These are phyloP conservation scores for Percopsis omiscomaycus DNA, from an alignment of 2,797 vertebrate species.

Conservation along the genomic window DNA sequence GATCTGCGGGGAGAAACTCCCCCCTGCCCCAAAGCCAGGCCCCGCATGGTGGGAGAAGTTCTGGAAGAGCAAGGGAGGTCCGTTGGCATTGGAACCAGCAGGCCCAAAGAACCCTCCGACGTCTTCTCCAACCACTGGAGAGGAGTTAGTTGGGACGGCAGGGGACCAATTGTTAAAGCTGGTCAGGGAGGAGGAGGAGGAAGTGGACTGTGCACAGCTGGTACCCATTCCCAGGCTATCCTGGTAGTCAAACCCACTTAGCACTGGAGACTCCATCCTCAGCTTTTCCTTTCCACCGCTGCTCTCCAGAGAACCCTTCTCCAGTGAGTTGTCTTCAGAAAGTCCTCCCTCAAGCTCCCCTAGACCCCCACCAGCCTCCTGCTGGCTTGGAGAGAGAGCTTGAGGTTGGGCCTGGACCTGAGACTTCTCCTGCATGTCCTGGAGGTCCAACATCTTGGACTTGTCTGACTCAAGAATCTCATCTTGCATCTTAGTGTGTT, in stretches of 20 bases:
- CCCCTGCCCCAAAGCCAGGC: slow-evolving; percentile 88
- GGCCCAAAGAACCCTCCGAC: slow-evolving; percentile 91
- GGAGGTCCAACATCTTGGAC: slow-evolving; percentile 85
- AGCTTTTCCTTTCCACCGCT: slow-evolving; percentile 91
- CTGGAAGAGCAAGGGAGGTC: slow-evolving; percentile 94
- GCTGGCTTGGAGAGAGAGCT: slow-evolving; percentile 85
- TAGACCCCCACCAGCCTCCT: slow-evolving; percentile 87
- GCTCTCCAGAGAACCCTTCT: slow-evolving; percentile 88
- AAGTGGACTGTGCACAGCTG: slow-evolving; percentile 85
- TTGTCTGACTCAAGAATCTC: slow-evolving; percentile 97
- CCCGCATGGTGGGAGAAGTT: slow-evolving; percentile 98
- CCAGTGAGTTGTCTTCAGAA: slow-evolving; percentile 86
- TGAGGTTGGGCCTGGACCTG: slow-evolving; percentile 87
- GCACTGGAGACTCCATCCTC: slow-evolving; percentile 92
- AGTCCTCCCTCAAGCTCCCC: slow-evolving; percentile 89
- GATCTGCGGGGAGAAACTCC: slow-evolving; percentile 96
- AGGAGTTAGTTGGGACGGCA: slow-evolving; percentile 92
- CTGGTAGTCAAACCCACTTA: slow-evolving; percentile 96
- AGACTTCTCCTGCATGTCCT: slow-evolving; percentile 86
- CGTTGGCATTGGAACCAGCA: slow-evolving; percentile 89
- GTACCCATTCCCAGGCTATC: slow-evolving; percentile 91
- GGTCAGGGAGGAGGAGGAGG: slow-evolving; percentile 92
- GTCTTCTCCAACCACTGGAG: slow-evolving; percentile 93
- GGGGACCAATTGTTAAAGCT: slow-evolving; percentile 99
- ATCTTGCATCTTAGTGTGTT: slow-evolving; percentile 99